A percentile compares a stretch with the other conserved stretches of the same genome.
Conservation (phyloP, 2,888 invertebrate species). For the Drosophila merina region DNA sequence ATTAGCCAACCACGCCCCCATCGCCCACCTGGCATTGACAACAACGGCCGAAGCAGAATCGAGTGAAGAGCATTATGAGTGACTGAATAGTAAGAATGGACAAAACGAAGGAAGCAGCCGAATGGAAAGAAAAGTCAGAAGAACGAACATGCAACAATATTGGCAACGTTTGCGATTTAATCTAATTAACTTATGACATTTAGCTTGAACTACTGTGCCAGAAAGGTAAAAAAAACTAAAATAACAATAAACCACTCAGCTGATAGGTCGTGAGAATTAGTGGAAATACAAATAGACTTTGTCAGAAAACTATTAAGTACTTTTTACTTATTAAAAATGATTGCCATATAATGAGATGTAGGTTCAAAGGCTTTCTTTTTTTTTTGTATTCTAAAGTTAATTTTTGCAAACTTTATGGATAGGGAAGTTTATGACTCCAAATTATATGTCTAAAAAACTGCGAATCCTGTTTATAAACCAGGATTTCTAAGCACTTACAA, state of each 20-base stretch:
- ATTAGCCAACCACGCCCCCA: conserved; percentile 12
- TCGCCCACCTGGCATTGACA: conserved; percentile 75
- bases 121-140: conserved; percentile 6
- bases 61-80: conserved; percentile 30
- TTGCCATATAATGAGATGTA: too few relatives aligned
- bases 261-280: conserved; percentile 21
- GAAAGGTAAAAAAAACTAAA: conserved; percentile 41
- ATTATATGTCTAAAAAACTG: too few relatives aligned
- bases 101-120: conserved; percentile 16
- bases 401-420: too few relatives aligned
- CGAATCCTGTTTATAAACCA: not conserved
- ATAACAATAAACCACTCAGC: conserved; percentile 8
- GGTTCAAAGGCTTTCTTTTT: too few relatives aligned
- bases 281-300: not conserved
- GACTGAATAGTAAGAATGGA: conserved; percentile 40
- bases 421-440: too few relatives aligned
- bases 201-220: conserved; percentile 76
- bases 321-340: not conserved
- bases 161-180: conserved; percentile 55
- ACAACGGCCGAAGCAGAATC: conserved; percentile 33
- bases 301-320: not conserved
- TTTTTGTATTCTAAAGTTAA: too few relatives aligned
- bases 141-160: conserved; percentile 52
- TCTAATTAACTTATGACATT: conserved; percentile 78
- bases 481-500: not conserved